phyloP scores from a whole-genome alignment of 2,113 vertebrate genomes.

The Oreochromis tanganicae region DNA sequence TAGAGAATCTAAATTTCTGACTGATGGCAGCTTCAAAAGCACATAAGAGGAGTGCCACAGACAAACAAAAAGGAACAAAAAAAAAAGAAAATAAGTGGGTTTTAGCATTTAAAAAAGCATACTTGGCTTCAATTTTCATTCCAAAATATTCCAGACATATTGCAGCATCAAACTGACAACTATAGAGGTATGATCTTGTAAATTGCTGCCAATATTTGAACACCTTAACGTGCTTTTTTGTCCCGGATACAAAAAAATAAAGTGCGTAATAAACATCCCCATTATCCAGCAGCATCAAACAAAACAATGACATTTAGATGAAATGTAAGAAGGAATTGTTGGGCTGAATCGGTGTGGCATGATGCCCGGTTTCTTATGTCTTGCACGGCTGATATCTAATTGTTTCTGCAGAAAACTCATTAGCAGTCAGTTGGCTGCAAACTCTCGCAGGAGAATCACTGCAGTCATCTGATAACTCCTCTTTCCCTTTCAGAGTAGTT shows the following conservation, averaged over 20 bases:
- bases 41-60: background rate
- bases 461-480: conserved; percentile 62
- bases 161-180: background rate
- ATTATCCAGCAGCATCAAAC: background rate
- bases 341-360: conserved; percentile 68
- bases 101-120: background rate
- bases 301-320: conserved; percentile 11
- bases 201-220: background rate
- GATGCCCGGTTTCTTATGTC: conserved; percentile 63
- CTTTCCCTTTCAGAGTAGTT: conserved; percentile 40
- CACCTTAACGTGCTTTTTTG: background rate
- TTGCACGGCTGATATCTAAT: conserved; percentile 76
- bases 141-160: background rate
- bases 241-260: background rate
- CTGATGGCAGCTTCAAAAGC: conserved; percentile 14
- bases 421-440: conserved; percentile 78
- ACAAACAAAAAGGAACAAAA: background rate
- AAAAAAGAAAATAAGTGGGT: background rate
- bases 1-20: conserved; percentile 7
- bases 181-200: background rate
- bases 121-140: background rate
- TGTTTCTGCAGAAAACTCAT: conserved; percentile 80
- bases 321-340: conserved; percentile 52
- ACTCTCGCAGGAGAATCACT: conserved; percentile 47
- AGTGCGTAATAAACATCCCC: background rate